Percentiles rank a stretch among this genome's conserved stretches.
These are phyloP conservation scores for Pleuronectes platessa DNA, from an alignment of 2,113 vertebrate genomes.

Conservation along the genomic window DNA sequence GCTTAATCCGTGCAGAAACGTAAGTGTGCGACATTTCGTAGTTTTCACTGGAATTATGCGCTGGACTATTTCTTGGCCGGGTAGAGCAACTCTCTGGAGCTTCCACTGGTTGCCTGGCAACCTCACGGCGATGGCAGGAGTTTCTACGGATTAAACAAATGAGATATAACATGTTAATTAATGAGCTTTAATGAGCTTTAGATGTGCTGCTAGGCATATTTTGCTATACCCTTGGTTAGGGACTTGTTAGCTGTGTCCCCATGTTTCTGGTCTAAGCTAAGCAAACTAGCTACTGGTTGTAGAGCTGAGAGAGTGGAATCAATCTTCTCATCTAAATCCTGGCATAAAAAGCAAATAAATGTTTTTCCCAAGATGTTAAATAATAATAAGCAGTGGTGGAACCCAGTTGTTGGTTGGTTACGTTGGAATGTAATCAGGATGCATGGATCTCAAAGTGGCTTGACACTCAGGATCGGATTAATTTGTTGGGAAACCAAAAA, in stretches of 20 bases:
- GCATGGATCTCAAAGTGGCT: not conserved
- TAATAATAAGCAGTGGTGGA: too few relatives aligned
- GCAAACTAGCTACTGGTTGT: not conserved
- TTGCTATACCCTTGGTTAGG: not conserved
- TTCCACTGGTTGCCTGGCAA: constrained; percentile 10
- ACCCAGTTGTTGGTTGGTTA: not conserved
- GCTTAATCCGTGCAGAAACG: not conserved
- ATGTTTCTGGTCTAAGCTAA: constrained; percentile 2
- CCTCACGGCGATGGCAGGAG: not conserved
- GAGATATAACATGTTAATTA: not conserved
- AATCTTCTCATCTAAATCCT: not conserved
- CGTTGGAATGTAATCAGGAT: not conserved
- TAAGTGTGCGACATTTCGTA: not conserved
- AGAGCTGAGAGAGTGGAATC: not conserved
- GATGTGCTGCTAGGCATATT: not conserved
- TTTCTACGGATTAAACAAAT: not conserved
- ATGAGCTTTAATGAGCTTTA: constrained; percentile 1
- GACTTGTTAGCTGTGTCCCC: not conserved
- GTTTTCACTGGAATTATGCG: not conserved
- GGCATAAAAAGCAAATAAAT: not conserved
- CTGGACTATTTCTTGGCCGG: not conserved
- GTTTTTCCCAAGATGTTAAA: not conserved
- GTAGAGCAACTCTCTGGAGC: not conserved
- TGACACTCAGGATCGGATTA: not conserved
- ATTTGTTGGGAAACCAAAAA: not conserved